Base-by-base conservation (phyloP, 2,797 vertebrate genomes). In the Garrulus glandarius region DNA sequence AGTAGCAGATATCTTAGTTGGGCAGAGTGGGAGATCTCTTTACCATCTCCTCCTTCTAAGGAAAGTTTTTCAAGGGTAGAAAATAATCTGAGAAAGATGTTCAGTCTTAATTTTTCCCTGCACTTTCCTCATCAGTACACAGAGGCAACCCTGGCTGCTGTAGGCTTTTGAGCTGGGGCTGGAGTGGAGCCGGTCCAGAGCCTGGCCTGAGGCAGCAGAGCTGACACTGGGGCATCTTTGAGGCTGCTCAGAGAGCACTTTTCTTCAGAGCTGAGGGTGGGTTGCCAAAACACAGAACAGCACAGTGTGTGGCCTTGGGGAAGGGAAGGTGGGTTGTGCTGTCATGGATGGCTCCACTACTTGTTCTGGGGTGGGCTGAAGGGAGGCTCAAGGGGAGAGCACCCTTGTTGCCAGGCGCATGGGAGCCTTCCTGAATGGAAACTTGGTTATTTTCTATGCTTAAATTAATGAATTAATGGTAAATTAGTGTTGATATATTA, bases 271-370 rank as follows among this genome's bases (percentile, higher is more conserved):
- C 10, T n/a, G 65, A 36, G 17, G 13, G 1, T 39, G 29, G 10
- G 60, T 11, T 41, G 30, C 77, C 47, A 36, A 53, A 86, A 43
- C 30, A 22, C 22, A 11, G n/a, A 9, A 11, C 6, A 46, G 30
- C n/a, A 12, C 14, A 1, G 60, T 1, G 2, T 43, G 56, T 56
- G 50, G 19, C 46, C 23, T 2, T 0, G 32, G 18, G 18, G 4
- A 55, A 43, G 49, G 29, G 29, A 23, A 67, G 29, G 36, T 59
- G 81, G 22, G 32, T 9, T 2, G 0, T 47, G 34, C 49, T 49
- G 0, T 4, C 20, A 0, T 5, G 52, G 52, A 11, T 69, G 49
- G 15, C 36, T 13, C 12, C 26, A 2, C 44, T 68, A 0, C 21
- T 65, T 69, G 13, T 32, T 61, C 23, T 71, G 44, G 11, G 9